Conservation (phyloP, 23 tunicate genomes). For the Pegea sp. region DNA sequence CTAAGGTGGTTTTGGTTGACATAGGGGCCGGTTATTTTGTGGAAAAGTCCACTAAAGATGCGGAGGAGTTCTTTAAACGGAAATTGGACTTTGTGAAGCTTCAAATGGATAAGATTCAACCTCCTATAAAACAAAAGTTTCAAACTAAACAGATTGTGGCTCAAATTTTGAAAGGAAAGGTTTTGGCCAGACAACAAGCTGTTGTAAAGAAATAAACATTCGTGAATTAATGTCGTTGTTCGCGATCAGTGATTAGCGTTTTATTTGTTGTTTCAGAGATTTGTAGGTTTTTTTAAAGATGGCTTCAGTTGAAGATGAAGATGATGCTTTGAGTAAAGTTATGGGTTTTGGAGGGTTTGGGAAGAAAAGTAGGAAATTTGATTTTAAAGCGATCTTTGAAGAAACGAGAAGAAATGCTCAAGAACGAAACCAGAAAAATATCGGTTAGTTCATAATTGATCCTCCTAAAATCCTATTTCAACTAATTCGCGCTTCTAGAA, state of each 20-base stretch:
- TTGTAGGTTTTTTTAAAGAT: too few relatives aligned
- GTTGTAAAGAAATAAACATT: too few relatives aligned
- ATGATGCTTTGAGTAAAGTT: slow-evolving; percentile 31
- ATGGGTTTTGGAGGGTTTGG: slow-evolving; percentile 98
- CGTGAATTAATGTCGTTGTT: too few relatives aligned
- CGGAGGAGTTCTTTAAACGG: slow-evolving; percentile 82
- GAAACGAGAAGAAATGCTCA: slow-evolving; percentile 87
- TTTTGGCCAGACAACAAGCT: slow-evolving; percentile 9
- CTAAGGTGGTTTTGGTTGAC: slow-evolving; percentile 56
- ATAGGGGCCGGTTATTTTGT: slow-evolving; percentile 77
- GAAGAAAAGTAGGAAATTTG: slow-evolving; percentile 76
- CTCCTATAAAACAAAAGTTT: slow-evolving; percentile 53
- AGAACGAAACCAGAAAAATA: slow-evolving; percentile 28
- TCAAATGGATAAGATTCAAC: slow-evolving; percentile 75
- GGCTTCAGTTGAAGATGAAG: too few relatives aligned
- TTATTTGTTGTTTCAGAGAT: too few relatives aligned
- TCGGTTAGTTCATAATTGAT: not conserved
- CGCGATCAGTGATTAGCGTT: too few relatives aligned
- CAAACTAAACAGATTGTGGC: slow-evolving; percentile 55
- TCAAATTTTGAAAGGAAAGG: slow-evolving; percentile 62
- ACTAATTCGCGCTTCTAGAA: too few relatives aligned
- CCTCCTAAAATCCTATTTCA: too few relatives aligned
- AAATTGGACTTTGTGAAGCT: slow-evolving; percentile 70
- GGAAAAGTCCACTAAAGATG: slow-evolving; percentile 53
- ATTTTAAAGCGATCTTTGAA: slow-evolving; percentile 76